A percentile compares a stretch with the other conserved stretches of the same genome.
Evolutionary conservation across 2,888 invertebrate genomes (phyloP).

Genomic region (Oligia latruncula): DNA sequence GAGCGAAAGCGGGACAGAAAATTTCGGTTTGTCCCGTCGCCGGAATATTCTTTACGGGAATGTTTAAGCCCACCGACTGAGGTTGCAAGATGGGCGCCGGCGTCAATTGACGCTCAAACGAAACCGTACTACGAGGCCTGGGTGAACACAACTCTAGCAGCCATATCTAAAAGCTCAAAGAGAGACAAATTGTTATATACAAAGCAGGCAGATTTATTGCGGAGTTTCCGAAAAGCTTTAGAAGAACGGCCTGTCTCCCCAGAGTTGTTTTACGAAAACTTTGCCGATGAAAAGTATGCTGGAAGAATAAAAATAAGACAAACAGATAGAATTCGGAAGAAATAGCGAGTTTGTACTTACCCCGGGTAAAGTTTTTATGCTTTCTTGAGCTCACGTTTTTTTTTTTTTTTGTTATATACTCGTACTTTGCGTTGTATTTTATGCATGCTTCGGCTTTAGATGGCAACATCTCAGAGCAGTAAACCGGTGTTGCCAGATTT

Average conservation of each 20-base stretch:
- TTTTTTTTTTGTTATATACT: not conserved
- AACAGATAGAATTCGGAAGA: slow-evolving; percentile 46
- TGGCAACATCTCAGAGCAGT: not conserved
- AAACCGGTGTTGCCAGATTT: not conserved
- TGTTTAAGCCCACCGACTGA: slow-evolving; percentile 75
- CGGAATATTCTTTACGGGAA: slow-evolving; percentile 11
- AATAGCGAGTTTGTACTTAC: not conserved
- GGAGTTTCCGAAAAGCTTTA: slow-evolving; percentile 67
- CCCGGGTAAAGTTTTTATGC: not conserved
- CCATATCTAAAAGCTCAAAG: slow-evolving; percentile 71
- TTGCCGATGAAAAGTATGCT: slow-evolving; percentile 76
- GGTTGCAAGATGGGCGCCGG: slow-evolving; percentile 82
- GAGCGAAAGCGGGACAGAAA: slow-evolving; percentile 30
- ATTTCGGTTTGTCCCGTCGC: slow-evolving; percentile 31
- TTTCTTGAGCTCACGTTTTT: not conserved
- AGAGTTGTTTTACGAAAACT: slow-evolving; percentile 73
- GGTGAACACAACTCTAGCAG: slow-evolving; percentile 80
- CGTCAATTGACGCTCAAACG: slow-evolving; percentile 72
- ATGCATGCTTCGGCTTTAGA: not conserved
- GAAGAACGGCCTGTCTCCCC: slow-evolving; percentile 67
- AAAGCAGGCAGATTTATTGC: slow-evolving; percentile 55
- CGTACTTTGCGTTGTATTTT: not conserved
- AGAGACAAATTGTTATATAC: slow-evolving; percentile 65
- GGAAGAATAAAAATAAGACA: slow-evolving; percentile 79
- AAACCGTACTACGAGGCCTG: slow-evolving; percentile 85